A percentile compares a stretch with the other conserved stretches of the same genome.
Evolutionary conservation across 2,113 vertebrate species (phyloP).

Genomic region (Heptranchias perlo): DNA sequence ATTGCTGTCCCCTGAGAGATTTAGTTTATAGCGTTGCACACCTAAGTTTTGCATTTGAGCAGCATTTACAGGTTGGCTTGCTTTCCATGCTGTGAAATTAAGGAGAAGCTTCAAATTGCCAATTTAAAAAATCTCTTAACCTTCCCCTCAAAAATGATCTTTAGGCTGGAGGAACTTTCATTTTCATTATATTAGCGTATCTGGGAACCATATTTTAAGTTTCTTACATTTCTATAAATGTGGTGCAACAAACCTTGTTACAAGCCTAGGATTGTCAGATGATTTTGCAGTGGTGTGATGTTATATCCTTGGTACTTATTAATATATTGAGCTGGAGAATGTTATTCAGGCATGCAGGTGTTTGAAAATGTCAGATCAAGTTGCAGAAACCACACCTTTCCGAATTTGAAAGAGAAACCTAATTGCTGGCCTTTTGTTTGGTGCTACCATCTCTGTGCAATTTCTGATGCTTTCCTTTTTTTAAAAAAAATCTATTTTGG

Average conservation of each 20-base stretch:
- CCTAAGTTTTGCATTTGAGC: neutral
- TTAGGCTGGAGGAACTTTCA: neutral
- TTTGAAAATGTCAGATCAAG: constrained; percentile 1
- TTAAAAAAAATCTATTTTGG: neutral
- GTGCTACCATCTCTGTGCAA: neutral
- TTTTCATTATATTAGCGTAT: neutral
- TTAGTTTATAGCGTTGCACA: neutral
- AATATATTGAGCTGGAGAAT: neutral
- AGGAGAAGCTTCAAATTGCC: neutral
- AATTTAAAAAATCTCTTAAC: neutral
- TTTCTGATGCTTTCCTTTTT: neutral
- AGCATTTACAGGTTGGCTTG: neutral
- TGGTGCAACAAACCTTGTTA: neutral
- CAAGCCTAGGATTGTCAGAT: neutral
- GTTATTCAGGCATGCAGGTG: constrained; percentile 20
- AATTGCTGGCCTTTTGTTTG: neutral
- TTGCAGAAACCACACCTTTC: neutral
- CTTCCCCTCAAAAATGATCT: neutral
- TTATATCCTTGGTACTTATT: neutral
- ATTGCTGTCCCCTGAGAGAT: neutral
- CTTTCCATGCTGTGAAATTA: neutral
- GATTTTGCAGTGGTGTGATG: neutral
- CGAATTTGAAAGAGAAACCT: constrained; percentile 7
- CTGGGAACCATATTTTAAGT: neutral
- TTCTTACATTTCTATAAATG: neutral